Percentiles rank a stretch among this genome's conserved stretches.
Evolutionary conservation across 2,797 vertebrate species (phyloP).

Genomic region (Remorina albescens): DNA sequence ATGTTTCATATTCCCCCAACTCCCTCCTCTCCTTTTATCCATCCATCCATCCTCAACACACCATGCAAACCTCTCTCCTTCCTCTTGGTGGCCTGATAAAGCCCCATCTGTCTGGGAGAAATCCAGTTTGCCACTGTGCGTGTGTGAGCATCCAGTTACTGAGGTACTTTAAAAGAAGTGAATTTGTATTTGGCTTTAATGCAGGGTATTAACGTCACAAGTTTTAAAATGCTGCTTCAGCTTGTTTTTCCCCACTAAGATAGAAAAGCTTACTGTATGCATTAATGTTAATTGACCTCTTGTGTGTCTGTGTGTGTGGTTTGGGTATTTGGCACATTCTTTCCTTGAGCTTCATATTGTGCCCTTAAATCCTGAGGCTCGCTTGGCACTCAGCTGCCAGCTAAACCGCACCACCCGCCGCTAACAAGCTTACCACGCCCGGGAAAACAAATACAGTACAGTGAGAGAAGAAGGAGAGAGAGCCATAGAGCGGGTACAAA

Average conservation of each 20-base stretch:
- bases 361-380: conserved; percentile 43
- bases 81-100: conserved; percentile 69
- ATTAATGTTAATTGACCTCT: conserved; percentile 23
- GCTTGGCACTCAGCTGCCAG: conserved; percentile 29
- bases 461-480: not conserved
- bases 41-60: conserved; percentile 44
- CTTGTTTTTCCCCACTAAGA: conserved; percentile 4
- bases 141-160: conserved; percentile 5
- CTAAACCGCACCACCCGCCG: conserved; percentile 33
- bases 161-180: conserved; percentile 38
- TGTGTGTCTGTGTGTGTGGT: not conserved
- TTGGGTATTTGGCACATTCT: conserved; percentile 8
- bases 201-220: conserved; percentile 15
- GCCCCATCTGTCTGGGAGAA: conserved; percentile 42
- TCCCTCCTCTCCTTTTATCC: conserved; percentile 41
- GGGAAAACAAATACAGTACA: conserved; percentile 34
- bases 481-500: conserved; percentile 13
- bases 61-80: conserved; percentile 33
- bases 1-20: conserved; percentile 37
- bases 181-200: conserved; percentile 42
- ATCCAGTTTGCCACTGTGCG: conserved; percentile 31
- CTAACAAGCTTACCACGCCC: conserved; percentile 59
- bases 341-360: conserved; percentile 7
- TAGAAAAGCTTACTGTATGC: not conserved
- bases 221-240: conserved; percentile 9